Evolutionary conservation across 2,888 invertebrate genomes (phyloP).

Genomic region (Hirudinaria manillensis): DNA sequence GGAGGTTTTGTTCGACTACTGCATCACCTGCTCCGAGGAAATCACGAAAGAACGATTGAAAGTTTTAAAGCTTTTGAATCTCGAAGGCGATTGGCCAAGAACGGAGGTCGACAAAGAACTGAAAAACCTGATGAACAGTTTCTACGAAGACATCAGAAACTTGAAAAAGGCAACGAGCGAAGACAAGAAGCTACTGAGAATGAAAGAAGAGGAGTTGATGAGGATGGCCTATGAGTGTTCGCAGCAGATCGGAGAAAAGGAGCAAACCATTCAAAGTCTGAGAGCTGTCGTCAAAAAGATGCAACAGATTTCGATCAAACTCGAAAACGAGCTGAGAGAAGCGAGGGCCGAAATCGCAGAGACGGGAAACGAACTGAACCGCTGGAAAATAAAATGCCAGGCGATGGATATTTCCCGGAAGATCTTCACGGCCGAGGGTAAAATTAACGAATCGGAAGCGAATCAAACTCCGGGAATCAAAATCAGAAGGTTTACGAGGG

Average conservation of each 20-base stretch:
- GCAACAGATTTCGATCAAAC: constrained; percentile 2
- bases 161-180: not conserved
- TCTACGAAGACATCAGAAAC: not conserved
- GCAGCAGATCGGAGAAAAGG: not conserved
- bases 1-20: constrained; percentile 20
- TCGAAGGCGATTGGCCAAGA: constrained; percentile 1
- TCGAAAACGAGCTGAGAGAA: constrained; percentile 8
- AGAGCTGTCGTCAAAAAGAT: not conserved
- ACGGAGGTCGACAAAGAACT: constrained; percentile 6
- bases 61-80: constrained; percentile 3
- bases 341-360: not conserved
- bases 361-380: not conserved
- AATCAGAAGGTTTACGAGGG: not conserved
- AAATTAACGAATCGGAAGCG: not conserved
- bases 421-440: not conserved
- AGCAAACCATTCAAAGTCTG: not conserved
- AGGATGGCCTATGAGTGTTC: not conserved
- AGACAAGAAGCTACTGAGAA: constrained; percentile 8
- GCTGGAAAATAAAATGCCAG: not conserved
- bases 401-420: not conserved
- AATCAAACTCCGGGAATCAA: not conserved
- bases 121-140: not conserved
- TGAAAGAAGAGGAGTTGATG: not conserved
- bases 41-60: constrained; percentile 5
- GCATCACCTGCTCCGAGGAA: constrained; percentile 4